Conservation (phyloP, 2,888 invertebrate species). For the Napeogenes inachia region DNA sequence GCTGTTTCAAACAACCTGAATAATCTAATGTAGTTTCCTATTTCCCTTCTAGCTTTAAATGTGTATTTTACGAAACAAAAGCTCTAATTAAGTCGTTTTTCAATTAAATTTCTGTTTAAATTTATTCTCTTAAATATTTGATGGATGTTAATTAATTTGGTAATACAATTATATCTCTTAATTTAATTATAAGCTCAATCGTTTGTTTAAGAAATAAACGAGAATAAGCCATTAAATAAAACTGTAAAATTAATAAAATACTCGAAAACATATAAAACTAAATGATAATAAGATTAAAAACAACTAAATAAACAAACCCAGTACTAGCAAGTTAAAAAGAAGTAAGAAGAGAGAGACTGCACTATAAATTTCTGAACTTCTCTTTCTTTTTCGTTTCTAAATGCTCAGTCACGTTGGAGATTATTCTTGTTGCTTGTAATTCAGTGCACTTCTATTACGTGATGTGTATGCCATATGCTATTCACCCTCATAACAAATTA, state of each 20-base stretch:
- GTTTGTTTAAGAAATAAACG: too few relatives aligned
- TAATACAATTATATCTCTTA: background rate
- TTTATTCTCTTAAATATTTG: constrained; percentile 13
- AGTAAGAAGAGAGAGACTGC: background rate
- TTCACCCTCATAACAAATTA: constrained; percentile 3
- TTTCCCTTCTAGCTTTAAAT: constrained; percentile 57
- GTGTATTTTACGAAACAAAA: constrained; percentile 60
- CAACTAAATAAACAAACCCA: background rate
- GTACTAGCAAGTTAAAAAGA: constrained; percentile 2
- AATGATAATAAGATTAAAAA: background rate
- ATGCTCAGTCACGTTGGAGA: constrained; percentile 19
- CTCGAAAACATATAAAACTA: too few relatives aligned
- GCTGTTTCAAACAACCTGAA: constrained; percentile 27
- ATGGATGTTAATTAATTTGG: constrained; percentile 17
- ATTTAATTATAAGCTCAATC: too few relatives aligned
- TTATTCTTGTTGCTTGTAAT: constrained; percentile 27
- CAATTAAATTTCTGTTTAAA: constrained; percentile 27
- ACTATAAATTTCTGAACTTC: constrained; percentile 1
- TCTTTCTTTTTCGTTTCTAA: constrained; percentile 8
- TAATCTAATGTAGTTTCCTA: constrained; percentile 35
- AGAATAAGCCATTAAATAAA: too few relatives aligned
- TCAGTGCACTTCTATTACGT: constrained; percentile 25
- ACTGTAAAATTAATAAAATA: too few relatives aligned
- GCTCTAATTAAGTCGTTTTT: constrained; percentile 52
- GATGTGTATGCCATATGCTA: constrained; percentile 14